Evolutionary conservation across 2,888 invertebrate species (phyloP).

Genomic region (Synanthedon andrenaeformis): DNA sequence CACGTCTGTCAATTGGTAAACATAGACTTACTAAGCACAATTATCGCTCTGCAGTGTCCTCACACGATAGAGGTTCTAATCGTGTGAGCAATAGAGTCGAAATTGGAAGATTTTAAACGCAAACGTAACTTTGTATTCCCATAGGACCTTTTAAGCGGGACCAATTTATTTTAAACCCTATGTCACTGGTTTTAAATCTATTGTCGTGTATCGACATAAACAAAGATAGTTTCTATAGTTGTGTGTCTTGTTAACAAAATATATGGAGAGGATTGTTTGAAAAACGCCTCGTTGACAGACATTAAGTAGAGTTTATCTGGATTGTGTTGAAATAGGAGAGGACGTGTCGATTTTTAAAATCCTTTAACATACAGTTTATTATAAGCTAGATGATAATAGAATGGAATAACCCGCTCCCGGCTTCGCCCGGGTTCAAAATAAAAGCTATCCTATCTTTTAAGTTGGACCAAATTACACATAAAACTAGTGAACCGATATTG

Average conservation of each 20-base stretch:
- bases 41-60: constrained; percentile 1
- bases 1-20: constrained; percentile 48
- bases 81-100: constrained; percentile 11
- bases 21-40: constrained; percentile 28
- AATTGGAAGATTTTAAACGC: constrained; percentile 17
- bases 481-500: too few species aligned
- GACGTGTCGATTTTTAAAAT: constrained; percentile 7
- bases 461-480: too few species aligned
- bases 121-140: constrained; percentile 18
- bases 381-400: too few species aligned
- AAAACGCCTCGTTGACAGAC: constrained; percentile 46
- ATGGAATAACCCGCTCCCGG: too few species aligned
- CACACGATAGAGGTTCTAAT: constrained; percentile 14
- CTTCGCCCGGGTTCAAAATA: too few species aligned
- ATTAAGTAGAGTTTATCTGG: constrained; percentile 35
- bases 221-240: constrained; percentile 26
- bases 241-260: constrained; percentile 53
- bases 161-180: constrained; percentile 18
- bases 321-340: constrained; percentile 15
- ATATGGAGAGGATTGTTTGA: constrained; percentile 51
- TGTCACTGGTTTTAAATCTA: constrained; percentile 1
- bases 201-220: constrained; percentile 11
- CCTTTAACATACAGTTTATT: too few species aligned
- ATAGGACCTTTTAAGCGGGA: constrained; percentile 6
- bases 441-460: too few species aligned